A percentile compares a stretch with the other conserved stretches of the same genome.
Evolutionary conservation across 2,113 vertebrate species (phyloP).

Genomic region (Nicator chloris): DNA sequence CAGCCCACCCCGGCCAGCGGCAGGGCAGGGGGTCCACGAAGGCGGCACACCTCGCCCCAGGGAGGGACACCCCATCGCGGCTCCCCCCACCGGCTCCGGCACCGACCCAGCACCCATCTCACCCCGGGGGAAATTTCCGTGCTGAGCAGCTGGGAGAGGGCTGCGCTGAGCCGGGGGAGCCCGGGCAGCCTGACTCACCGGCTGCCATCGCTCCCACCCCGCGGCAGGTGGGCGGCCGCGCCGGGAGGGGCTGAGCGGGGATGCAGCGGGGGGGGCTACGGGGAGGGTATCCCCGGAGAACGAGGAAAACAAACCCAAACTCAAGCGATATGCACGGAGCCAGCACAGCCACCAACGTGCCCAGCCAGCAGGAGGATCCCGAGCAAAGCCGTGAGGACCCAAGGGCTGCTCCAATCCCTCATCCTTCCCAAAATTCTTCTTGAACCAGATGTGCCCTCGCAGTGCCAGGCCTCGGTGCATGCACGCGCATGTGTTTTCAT

Average conservation of each 20-base stretch:
- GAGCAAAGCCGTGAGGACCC: background rate
- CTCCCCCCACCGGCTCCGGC: accelerated
- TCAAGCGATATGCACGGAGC: background rate
- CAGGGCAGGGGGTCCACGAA: accelerated
- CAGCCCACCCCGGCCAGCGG: background rate
- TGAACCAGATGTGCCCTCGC: constrained; percentile 29
- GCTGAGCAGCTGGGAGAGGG: constrained; percentile 9
- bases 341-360: background rate
- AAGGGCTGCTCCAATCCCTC: accelerated
- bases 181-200: constrained; percentile 53
- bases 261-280: background rate
- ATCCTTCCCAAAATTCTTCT: background rate
- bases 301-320: constrained; percentile 36
- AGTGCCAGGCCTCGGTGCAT: background rate
- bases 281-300: background rate
- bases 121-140: accelerated
- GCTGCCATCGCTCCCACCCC: constrained; percentile 31
- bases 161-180: background rate
- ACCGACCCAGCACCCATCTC: accelerated
- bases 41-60: accelerated
- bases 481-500: background rate
- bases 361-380: background rate
- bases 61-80: accelerated
- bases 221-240: background rate
- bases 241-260: background rate